Conservation (phyloP, 2,797 vertebrate species). For the Potorous gilbertii region DNA sequence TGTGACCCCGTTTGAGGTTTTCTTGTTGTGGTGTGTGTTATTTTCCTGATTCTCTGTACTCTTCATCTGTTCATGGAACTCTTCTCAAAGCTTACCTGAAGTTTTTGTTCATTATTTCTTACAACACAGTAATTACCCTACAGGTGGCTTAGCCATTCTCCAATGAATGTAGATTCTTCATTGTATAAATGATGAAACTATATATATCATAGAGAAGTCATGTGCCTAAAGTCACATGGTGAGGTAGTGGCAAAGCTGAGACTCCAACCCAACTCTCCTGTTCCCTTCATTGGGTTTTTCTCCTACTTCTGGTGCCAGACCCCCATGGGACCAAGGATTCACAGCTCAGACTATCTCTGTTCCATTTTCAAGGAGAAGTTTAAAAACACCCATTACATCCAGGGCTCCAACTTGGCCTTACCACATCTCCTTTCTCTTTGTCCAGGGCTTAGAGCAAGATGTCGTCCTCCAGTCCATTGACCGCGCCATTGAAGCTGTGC, state of each 20-base stretch:
- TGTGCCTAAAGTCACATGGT: background rate
- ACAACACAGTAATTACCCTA: background rate
- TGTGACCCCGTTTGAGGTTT: too few species aligned
- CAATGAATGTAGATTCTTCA: background rate
- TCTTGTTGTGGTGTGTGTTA: background rate
- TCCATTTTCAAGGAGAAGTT: background rate
- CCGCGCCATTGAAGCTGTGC: slow-evolving; percentile 97
- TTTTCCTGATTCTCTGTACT: background rate
- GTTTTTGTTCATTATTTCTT: background rate
- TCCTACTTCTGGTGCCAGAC: background rate
- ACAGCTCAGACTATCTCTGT: background rate
- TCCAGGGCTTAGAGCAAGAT: slow-evolving; percentile 93
- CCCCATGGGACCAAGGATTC: background rate
- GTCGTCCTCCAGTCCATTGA: slow-evolving; percentile 98
- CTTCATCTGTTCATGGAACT: background rate
- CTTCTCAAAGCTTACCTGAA: background rate
- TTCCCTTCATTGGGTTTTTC: background rate
- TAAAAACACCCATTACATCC: background rate
- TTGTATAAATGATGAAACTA: background rate
- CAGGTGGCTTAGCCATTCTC: background rate
- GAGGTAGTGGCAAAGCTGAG: background rate
- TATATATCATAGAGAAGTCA: background rate
- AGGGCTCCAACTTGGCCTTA: slow-evolving; percentile 60
- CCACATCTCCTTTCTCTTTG: background rate
- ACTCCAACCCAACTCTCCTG: background rate